Evolutionary conservation across 2,113 vertebrate species (phyloP), one percentile per base, ranked within the genome.

Genomic region (Mystacornis crossleyi): DNA sequence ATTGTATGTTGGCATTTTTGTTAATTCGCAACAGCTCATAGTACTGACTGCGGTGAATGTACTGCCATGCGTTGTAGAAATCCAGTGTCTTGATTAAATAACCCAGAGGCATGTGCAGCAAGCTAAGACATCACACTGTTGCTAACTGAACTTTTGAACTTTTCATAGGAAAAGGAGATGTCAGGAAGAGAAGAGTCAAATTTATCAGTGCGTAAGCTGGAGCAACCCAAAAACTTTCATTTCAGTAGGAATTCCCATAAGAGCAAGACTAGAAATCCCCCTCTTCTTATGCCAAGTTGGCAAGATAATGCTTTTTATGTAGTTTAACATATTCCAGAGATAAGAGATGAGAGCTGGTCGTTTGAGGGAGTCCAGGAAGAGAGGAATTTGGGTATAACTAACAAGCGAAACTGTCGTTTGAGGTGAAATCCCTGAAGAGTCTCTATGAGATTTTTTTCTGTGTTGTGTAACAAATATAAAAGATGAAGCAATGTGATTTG

Each of bases 121-220:
- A 91, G 38, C 67, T 86, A 60, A 86, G 48, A 50, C 55, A n/a
- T 78, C 55, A 43, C 50, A 65, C 43, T 67, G 38, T 70, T 83
- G 72, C 75, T 94, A 73, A 31, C n/a, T 92, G 90, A 86, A 90
- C 89, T 95, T 93, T 36, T 36, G 75, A 92, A 89, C 80, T 93
- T 90, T 62, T 92, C 12, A 4, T 47, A 74, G 94, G 71, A 51
- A 86, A 74, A 88, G 23, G 14, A 90, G 61, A 51, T 1, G 16
- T 43, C 75, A 62, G 38, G 53, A 53, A 66, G 31, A 71, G 40
- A 85, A 64, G 26, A 89, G 55, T 40, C 24, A n/a, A 66, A 73
- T 84, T 66, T 70, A 73, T 47, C 75, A 88, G 33, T 45, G 62
- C 0, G 0, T 80, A 54, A 92, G 42, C 42, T 28, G 40, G 47